Base-by-base conservation (phyloP, 1,140 invertebrate species). In the Aphaenogaster ashmeadi region DNA sequence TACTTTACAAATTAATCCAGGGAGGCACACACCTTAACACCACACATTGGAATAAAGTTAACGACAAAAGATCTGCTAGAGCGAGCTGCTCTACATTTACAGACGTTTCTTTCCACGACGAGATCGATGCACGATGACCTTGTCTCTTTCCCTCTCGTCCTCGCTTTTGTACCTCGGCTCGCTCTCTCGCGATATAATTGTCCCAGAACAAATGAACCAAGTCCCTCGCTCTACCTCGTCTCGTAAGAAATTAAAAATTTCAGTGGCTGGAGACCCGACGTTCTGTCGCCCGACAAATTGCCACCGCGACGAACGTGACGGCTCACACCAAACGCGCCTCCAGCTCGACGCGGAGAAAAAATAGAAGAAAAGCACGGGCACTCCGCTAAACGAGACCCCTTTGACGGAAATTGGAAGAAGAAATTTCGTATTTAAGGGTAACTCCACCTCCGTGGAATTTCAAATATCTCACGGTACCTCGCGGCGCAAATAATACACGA, bases 221-320 rank as follows among this genome's bases (percentile, higher is more conserved):
- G 66, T 27, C 21, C n/a, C 38, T 71, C 27, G n/a, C 66, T 47
- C 54, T 33, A 72, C 79, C 50, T 80, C 33, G 81, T 44, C 56
- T 58, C 75, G 47, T n/a, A 83, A 89, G 88, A 72, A 89, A 89
- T 90, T 87, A 90, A 90, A 90, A 89, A 83, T 90, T 90, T 89
- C 84, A 89, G 50, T 74, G 60, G 54, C 64, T 56, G 71, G 47
- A 27, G 27, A 54, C 87, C 56, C 36, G 27, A 41, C 75, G 18
- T 47, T 36, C 72, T 6, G 79, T 56, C 71, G 58, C 58, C 72
- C 54, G 87, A 88, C 87, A 88, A 89, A 89, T 89, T 89, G 62
- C 58, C 72, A 66, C 67, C 47, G 38, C 87, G 54, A 67, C 69
- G 69, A 50, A 74, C 86, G 83, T 78, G 56, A 86, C 74, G 50